Conservation (phyloP, 2,888 invertebrate species). For the Xylota segnis region DNA sequence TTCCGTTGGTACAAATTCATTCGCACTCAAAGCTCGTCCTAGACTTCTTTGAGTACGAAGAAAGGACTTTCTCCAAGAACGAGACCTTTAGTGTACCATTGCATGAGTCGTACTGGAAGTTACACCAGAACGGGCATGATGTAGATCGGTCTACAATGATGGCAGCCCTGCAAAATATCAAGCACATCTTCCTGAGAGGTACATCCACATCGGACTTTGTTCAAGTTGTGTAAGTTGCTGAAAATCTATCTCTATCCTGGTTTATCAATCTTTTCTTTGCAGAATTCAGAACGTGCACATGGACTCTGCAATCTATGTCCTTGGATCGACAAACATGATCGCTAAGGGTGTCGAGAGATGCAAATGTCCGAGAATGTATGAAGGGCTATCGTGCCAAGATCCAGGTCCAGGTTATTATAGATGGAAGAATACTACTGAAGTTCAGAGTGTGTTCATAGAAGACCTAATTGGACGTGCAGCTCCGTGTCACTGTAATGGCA, state of each 20-base stretch:
- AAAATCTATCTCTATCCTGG: not conserved
- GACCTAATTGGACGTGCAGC: constrained; percentile 91
- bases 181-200: constrained; percentile 91
- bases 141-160: constrained; percentile 93
- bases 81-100: constrained; percentile 87
- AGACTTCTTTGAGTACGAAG: constrained; percentile 88
- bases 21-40: constrained; percentile 90
- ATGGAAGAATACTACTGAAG: constrained; percentile 87
- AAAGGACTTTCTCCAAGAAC: constrained; percentile 84
- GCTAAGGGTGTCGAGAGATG: constrained; percentile 95
- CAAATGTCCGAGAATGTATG: constrained; percentile 92
- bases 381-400: constrained; percentile 95
- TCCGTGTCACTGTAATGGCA: constrained; percentile 92
- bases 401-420: constrained; percentile 93
- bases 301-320: constrained; percentile 91
- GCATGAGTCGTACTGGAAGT: constrained; percentile 92
- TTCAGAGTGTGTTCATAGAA: constrained; percentile 89
- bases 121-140: constrained; percentile 84
- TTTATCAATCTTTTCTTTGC: constrained; percentile 63
- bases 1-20: constrained; percentile 93
- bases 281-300: constrained; percentile 92
- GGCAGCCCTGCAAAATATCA: constrained; percentile 95
- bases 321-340: constrained; percentile 88
- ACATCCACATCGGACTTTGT: constrained; percentile 88
- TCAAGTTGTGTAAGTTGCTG: constrained; percentile 85